Percentiles rank a stretch among this genome's conserved stretches.
Evolutionary conservation across 2,113 vertebrate genomes (phyloP).

Genomic region (Dinomys branickii): DNA sequence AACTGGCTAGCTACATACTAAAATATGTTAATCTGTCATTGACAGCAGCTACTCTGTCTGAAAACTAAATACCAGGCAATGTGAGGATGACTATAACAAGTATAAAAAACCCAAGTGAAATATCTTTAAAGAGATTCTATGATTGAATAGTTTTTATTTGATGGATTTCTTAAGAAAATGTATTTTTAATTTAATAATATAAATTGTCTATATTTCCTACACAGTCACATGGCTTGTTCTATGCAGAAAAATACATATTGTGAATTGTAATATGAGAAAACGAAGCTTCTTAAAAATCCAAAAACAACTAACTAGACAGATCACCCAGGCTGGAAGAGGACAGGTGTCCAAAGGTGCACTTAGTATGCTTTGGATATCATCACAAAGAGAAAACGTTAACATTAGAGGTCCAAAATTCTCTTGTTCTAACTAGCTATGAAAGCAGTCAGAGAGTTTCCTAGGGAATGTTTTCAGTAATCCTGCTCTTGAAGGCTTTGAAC

Average conservation of each 20-base stretch:
- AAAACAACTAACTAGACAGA: not conserved
- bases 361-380: not conserved
- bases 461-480: not conserved
- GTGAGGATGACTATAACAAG: not conserved
- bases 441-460: not conserved
- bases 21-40: not conserved
- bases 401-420: not conserved
- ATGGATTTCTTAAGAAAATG: not conserved
- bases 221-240: not conserved
- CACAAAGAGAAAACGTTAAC: not conserved
- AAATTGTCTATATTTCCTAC: not conserved
- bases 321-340: not conserved
- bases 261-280: not conserved
- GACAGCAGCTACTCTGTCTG: not conserved
- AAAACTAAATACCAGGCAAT: not conserved
- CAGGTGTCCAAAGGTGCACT: not conserved
- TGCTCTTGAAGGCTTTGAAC: not conserved
- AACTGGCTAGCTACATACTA: slow-evolving; percentile 9
- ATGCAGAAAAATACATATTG: not conserved
- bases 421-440: not conserved
- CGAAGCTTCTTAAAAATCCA: not conserved
- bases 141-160: not conserved
- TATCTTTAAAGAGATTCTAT: not conserved
- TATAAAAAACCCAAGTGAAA: not conserved
- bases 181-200: not conserved